phyloP scores from a whole-genome alignment of 2,888 invertebrate species.

The Thymelicus lineola region DNA sequence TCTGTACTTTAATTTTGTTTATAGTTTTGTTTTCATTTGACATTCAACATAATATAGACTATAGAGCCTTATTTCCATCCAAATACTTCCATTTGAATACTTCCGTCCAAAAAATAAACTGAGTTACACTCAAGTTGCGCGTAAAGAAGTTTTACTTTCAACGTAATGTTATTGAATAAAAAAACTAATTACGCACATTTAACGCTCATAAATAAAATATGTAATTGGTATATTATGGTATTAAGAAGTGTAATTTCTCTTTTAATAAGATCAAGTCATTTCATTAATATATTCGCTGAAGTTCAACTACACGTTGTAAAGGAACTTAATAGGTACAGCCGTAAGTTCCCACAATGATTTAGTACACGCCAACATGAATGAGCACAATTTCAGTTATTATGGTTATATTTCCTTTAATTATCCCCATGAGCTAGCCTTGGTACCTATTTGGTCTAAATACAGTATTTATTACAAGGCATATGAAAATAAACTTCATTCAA shows the following conservation, averaged over 20 bases:
- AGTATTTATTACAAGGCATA: background rate
- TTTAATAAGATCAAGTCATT: slow-evolving; percentile 2
- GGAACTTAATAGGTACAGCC: slow-evolving; percentile 41
- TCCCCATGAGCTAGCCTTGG: slow-evolving; percentile 15
- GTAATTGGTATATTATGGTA: background rate
- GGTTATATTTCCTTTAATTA: slow-evolving; percentile 44
- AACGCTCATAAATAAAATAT: too few species aligned
- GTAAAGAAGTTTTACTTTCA: too few species aligned
- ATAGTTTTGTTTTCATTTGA: too few species aligned
- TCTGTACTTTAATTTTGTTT: too few species aligned
- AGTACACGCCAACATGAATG: slow-evolving; percentile 40
- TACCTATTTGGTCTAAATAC: background rate
- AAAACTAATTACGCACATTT: too few species aligned
- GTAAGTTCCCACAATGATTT: slow-evolving; percentile 42
- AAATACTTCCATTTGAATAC: too few species aligned
- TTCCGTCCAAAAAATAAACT: too few species aligned
- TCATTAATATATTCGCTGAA: slow-evolving; percentile 29
- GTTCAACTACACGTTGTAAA: slow-evolving; percentile 42
- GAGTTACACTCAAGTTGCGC: too few species aligned
- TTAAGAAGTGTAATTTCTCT: background rate
- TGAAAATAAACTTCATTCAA: background rate
- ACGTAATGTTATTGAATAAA: too few species aligned
- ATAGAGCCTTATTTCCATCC: too few species aligned
- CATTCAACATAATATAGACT: too few species aligned
- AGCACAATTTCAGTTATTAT: slow-evolving; percentile 42